Evolutionary conservation across 2,113 vertebrate genomes (phyloP).

Genomic region (Oreochromis spilurus): DNA sequence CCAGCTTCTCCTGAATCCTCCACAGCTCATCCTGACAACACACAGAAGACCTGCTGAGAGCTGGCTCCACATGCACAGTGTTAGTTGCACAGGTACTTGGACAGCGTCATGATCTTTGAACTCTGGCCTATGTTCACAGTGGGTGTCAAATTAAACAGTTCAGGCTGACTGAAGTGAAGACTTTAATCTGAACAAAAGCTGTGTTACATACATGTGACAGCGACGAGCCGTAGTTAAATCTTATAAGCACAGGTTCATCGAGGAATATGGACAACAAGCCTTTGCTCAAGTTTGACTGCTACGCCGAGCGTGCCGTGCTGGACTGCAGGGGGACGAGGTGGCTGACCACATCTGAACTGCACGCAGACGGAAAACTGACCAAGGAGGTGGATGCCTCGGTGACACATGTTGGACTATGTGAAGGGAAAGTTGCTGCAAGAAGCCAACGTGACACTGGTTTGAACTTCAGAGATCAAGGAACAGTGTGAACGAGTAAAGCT

Average conservation of each 20-base stretch:
- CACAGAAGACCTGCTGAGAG: not conserved
- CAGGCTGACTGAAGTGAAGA: not conserved
- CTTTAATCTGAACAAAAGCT: not conserved
- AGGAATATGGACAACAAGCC: not conserved
- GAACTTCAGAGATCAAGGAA: not conserved
- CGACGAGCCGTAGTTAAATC: not conserved
- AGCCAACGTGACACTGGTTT: not conserved
- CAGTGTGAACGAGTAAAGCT: not conserved
- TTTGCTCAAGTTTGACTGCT: not conserved
- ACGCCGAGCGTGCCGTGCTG: not conserved
- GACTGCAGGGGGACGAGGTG: not conserved
- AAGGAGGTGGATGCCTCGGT: not conserved
- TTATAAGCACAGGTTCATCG: not conserved
- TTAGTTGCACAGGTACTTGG: not conserved
- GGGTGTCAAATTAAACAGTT: not conserved
- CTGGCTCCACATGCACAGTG: not conserved
- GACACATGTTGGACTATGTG: rapidly evolving
- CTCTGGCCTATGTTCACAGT: not conserved
- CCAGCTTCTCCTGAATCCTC: slow-evolving; percentile 89
- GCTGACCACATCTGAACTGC: not conserved
- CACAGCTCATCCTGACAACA: slow-evolving; percentile 83
- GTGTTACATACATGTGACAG: not conserved
- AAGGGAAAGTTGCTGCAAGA: not conserved
- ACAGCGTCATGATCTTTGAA: not conserved
- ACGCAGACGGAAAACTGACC: not conserved